Evolutionary conservation across 1,140 invertebrate species (phyloP).

Genomic region (Cydia amplana): DNA sequence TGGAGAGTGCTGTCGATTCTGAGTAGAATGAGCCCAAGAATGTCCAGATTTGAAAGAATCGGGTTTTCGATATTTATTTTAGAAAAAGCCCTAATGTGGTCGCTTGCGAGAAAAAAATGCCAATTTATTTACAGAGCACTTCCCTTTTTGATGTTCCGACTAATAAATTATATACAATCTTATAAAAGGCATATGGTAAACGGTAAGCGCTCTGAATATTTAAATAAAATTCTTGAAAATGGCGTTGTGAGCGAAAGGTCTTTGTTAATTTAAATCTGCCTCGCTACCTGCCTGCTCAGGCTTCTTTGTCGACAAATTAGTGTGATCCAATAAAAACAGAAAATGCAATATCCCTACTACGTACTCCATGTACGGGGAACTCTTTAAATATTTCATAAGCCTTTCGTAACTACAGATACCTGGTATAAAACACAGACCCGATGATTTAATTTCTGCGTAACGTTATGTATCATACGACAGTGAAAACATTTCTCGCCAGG

Average conservation of each 20-base stretch:
- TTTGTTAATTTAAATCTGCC: constrained; percentile 60
- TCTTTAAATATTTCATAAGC: constrained; percentile 10
- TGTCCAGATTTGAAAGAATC: too few species aligned
- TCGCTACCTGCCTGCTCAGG: constrained; percentile 32
- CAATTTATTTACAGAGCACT: constrained; percentile 2
- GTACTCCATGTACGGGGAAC: constrained; percentile 4
- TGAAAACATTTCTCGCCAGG: constrained; percentile 5
- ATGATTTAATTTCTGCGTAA: not conserved
- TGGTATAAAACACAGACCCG: not conserved
- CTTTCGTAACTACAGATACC: not conserved
- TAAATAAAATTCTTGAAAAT: constrained; percentile 19
- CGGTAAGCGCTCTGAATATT: constrained; percentile 18
- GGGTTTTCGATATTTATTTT: too few species aligned
- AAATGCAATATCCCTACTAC: constrained; percentile 36
- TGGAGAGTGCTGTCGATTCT: too few species aligned
- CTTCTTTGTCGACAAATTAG: constrained; percentile 38
- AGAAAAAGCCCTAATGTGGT: too few species aligned
- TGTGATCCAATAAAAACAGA: constrained; percentile 38
- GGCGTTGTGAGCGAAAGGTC: constrained; percentile 38
- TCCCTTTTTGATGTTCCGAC: constrained; percentile 7
- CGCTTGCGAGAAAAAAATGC: not conserved
- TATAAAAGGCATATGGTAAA: constrained; percentile 1
- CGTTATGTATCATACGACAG: not conserved
- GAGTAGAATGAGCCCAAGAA: too few species aligned
- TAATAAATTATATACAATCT: constrained; percentile 20